phyloP scores from a whole-genome alignment of 2,888 invertebrate species.

The Aproaerema taeniolella region DNA sequence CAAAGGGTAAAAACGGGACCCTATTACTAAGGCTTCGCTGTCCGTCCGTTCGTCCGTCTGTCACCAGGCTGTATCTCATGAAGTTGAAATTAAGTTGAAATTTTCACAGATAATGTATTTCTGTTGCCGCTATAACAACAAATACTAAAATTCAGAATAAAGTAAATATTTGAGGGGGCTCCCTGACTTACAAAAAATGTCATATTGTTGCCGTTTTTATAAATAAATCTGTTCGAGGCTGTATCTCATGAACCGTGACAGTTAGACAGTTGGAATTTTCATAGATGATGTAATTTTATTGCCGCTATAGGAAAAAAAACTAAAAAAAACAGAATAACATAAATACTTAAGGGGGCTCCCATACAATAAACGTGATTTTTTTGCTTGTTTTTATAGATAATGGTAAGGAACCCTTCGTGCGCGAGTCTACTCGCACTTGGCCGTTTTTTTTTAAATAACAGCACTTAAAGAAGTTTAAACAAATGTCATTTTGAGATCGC shows the following conservation, averaged over 20 bases:
- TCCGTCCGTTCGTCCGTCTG: neutral
- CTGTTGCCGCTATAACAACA: too few relatives aligned
- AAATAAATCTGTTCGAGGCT: neutral
- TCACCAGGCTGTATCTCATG: neutral
- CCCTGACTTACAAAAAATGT: too few relatives aligned
- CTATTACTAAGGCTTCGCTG: neutral
- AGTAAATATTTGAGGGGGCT: too few relatives aligned
- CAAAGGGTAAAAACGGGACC: neutral
- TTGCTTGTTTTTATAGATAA: neutral
- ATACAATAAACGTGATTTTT: neutral
- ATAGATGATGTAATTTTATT: neutral
- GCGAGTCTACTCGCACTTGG: neutral
- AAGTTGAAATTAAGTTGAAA: too few relatives aligned
- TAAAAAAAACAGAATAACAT: neutral
- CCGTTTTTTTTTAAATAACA: neutral
- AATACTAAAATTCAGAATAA: too few relatives aligned
- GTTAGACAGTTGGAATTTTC: neutral
- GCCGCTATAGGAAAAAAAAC: neutral
- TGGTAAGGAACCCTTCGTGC: neutral
- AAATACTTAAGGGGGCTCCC: neutral
- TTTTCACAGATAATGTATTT: too few relatives aligned
- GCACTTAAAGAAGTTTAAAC: too few relatives aligned
- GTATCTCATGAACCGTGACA: neutral
- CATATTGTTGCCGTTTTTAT: too few relatives aligned
- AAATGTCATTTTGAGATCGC: too few relatives aligned